phyloP scores from a whole-genome alignment of 64 coral and sea anemone genomes.

The Pocillopora verrucosa region DNA sequence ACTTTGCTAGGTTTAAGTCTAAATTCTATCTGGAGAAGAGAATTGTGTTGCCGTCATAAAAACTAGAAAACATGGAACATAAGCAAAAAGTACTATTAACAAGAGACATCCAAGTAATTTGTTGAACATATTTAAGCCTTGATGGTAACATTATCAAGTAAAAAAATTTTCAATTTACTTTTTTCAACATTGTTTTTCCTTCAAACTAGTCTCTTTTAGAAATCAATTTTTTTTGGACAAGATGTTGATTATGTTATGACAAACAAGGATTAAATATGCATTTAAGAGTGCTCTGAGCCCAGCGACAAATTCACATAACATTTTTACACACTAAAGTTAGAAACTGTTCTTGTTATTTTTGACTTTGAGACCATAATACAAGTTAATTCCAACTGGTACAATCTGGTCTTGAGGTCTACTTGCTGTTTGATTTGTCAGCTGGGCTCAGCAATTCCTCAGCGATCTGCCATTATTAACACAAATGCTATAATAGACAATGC shows the following conservation, averaged over 20 bases:
- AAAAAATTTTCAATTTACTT: no score
- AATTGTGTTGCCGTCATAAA: no score
- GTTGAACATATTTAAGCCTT: no score
- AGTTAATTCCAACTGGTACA: neutral
- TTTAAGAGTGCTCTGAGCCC: neutral
- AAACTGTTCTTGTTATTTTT: neutral
- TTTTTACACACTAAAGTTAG: neutral
- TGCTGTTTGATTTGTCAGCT: neutral
- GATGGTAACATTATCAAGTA: no score
- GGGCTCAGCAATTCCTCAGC: slow-evolving; percentile 44
- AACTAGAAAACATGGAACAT: no score
- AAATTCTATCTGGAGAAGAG: no score
- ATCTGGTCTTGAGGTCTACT: neutral
- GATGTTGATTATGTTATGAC: no score
- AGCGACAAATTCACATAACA: neutral
- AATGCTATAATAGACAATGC: slow-evolving; percentile 92
- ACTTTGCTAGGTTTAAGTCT: no score
- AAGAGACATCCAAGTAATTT: no score
- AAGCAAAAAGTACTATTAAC: no score
- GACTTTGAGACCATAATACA: neutral
- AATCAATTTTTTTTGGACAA: neutral
- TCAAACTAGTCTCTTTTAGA: neutral
- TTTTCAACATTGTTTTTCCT: no score
- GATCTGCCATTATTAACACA: slow-evolving; percentile 94
- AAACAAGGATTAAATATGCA: neutral